phyloP scores from a whole-genome alignment of 1,140 invertebrate genomes.

The Teleopsis dalmanni region DNA sequence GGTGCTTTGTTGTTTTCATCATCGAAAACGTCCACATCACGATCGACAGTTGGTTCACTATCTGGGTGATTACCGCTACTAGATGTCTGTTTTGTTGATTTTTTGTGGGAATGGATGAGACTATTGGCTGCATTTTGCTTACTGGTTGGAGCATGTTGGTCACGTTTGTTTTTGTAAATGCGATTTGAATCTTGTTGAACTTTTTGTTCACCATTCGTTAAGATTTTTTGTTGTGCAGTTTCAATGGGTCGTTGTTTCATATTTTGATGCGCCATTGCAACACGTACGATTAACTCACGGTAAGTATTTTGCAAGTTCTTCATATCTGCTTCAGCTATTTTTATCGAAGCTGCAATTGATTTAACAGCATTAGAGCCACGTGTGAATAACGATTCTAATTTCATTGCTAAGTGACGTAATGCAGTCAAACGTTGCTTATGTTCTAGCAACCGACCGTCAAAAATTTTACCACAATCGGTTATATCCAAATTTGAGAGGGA shows the following conservation, averaged over 20 bases:
- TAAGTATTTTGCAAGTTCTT: slow-evolving; percentile 70
- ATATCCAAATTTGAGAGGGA: slow-evolving; percentile 68
- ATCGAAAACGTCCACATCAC: slow-evolving; percentile 29
- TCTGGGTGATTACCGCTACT: slow-evolving; percentile 30
- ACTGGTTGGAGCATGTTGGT: slow-evolving; percentile 4
- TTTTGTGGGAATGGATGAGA: neutral
- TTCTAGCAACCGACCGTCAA: slow-evolving; percentile 64
- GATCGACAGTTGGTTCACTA: slow-evolving; percentile 31
- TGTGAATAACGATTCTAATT: slow-evolving; percentile 57
- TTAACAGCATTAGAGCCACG: slow-evolving; percentile 57
- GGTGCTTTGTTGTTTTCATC: slow-evolving; percentile 46
- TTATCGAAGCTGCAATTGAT: slow-evolving; percentile 60
- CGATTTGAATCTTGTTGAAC: slow-evolving; percentile 4
- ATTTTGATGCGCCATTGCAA: slow-evolving; percentile 48
- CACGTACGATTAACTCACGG: slow-evolving; percentile 61
- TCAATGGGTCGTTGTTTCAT: slow-evolving; percentile 20
- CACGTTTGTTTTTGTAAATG: slow-evolving; percentile 21
- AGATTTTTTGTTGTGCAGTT: slow-evolving; percentile 5
- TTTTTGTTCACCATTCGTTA: neutral
- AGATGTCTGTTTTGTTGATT: neutral
- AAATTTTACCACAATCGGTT: slow-evolving; percentile 60
- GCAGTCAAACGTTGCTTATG: slow-evolving; percentile 61
- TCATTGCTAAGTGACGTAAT: slow-evolving; percentile 57
- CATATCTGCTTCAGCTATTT: slow-evolving; percentile 71
- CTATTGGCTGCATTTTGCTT: slow-evolving; percentile 4